Conservation (phyloP, 2,888 invertebrate genomes). For the Caenorhabditis sp. region DNA sequence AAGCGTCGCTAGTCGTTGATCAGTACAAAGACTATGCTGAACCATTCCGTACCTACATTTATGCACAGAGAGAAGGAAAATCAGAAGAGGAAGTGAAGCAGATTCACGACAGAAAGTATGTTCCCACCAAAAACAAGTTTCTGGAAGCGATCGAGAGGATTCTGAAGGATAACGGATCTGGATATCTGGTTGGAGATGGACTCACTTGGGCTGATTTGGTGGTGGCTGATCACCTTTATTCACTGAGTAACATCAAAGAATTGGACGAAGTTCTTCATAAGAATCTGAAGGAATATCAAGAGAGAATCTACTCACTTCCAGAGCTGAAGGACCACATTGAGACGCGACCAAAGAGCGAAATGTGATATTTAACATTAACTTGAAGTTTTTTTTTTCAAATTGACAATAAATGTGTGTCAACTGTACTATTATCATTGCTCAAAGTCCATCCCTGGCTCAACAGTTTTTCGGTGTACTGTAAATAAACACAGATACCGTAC, state of each 20-base stretch:
- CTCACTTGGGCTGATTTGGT: conserved; percentile 35
- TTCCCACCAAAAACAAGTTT: conserved; percentile 5
- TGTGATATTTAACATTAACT: too few relatives aligned
- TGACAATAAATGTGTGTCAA: too few relatives aligned
- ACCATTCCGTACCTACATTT: conserved; percentile 9
- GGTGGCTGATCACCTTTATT: conserved; percentile 19
- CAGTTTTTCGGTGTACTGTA: too few relatives aligned
- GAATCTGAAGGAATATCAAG: conserved; percentile 4
- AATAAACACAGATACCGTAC: too few relatives aligned
- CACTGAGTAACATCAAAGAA: conserved; percentile 1
- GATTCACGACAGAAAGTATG: neutral
- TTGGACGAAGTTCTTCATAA: neutral
- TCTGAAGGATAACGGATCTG: conserved; percentile 22
- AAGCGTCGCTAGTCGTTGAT: too few relatives aligned
- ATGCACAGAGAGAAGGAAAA: conserved; percentile 16
- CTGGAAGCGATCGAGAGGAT: neutral
- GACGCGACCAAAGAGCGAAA: neutral
- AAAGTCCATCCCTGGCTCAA: too few relatives aligned
- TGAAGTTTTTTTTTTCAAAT: too few relatives aligned
- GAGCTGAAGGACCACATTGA: conserved; percentile 5
- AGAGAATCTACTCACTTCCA: conserved; percentile 3
- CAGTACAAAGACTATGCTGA: conserved; percentile 46
- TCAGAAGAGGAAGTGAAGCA: conserved; percentile 19
- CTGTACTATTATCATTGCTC: too few relatives aligned
- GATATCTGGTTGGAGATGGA: conserved; percentile 19